Conservation (phyloP, 2,888 invertebrate genomes). For the Eupsilia transversa region DNA sequence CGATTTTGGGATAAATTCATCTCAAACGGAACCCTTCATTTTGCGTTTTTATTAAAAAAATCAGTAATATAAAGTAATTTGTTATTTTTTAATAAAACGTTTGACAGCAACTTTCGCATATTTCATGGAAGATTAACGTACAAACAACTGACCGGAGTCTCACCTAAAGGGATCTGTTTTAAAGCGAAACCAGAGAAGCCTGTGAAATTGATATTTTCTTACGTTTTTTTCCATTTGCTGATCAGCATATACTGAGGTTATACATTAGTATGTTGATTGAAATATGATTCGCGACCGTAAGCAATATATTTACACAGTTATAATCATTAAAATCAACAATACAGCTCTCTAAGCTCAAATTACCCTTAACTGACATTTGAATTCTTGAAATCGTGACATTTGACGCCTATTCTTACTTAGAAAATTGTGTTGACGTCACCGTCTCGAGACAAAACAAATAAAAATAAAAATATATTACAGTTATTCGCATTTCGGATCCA, state of each 20-base stretch:
- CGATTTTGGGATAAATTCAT: too few species aligned
- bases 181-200: neutral
- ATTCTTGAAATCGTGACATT: neutral
- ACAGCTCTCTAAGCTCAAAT: neutral
- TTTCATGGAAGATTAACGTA: neutral
- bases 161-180: neutral
- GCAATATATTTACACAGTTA: neutral
- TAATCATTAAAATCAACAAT: too few species aligned
- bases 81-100: neutral
- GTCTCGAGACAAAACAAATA: too few species aligned
- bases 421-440: neutral
- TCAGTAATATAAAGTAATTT: neutral
- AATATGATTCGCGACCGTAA: neutral
- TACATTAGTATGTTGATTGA: too few species aligned
- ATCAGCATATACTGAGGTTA: neutral
- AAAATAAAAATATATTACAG: slow-evolving; percentile 36
- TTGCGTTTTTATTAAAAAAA: neutral
- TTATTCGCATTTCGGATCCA: slow-evolving; percentile 44
- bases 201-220: neutral
- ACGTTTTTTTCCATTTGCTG: neutral
- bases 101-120: neutral
- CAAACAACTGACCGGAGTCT: too few species aligned
- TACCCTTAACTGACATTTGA: neutral
- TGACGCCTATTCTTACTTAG: neutral
- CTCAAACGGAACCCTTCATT: too few species aligned